Base-by-base conservation (phyloP, 2,888 invertebrate genomes). In the Digitonthophagus gazella region DNA sequence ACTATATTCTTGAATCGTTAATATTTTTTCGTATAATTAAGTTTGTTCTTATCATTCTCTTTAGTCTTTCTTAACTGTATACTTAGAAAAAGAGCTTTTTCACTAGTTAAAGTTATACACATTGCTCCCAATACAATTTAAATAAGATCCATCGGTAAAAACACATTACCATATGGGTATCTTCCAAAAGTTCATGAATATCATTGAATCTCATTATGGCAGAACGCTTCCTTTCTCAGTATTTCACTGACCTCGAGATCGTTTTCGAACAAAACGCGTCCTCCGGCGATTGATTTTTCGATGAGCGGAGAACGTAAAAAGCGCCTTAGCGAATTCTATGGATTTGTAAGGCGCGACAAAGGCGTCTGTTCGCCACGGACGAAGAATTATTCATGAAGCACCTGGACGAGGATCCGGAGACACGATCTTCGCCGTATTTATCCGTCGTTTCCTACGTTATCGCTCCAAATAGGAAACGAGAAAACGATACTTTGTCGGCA, bases 351-450 rank as follows among this genome's bases (percentile, higher is more conserved):
- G 28, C 28, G 28, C 28, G 28, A 44, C 28, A 44, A 44, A 44
- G 28, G 28, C 28, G 28, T 44, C 28, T 44, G 28, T 44, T 44
- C 28, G 28, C 28, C 28, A 44, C 28, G 28, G 28, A 44, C 28
- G 6, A 44, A 58, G 68, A 69, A 69, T 69, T 69, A 69, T 69
- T 69, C 68, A 69, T 69, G 68, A 69, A 69, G 61, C 65, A 69
- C 68, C 68, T 69, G 68, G 66, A 58, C 20, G 19, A 20, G 14
- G 61, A 61, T 11, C 28, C 28, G 28, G 28, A 14, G 61, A 61
- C 61, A 61, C 61, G 61, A 61, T 61, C 61, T 61, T 61, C 20
- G 20, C 61, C 61, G 61, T 61, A 61, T 61, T 61, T 61, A 61
- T 61, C 19, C 61, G 61, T 19, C 28, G 28, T 61, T 61, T 61